Base-by-base conservation (phyloP, 2,113 vertebrate species). In the Platysternon megacephalum region DNA sequence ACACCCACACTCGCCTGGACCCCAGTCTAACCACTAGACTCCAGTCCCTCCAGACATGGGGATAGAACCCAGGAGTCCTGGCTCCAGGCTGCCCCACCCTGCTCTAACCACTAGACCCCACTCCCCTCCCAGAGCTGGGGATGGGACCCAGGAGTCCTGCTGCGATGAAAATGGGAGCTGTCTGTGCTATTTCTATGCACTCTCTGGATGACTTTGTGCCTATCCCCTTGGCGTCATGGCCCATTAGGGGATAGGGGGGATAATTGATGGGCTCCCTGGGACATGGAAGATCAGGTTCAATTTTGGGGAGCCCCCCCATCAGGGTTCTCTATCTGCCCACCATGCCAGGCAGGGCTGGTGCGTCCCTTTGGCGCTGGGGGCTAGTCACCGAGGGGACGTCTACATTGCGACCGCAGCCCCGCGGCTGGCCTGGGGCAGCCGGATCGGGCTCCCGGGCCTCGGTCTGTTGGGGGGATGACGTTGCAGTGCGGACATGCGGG, bases 231-330 rank as follows among this genome's bases (percentile, higher is more conserved):
- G 65, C n/a, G 3, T 39, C 9, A 2, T 4, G 17, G 65, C 6
- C 4, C 1, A 2, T 39, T 21, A 3, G 12, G 35, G 29, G 5
- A 2, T 4, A 2, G 65, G 4, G 32, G n/a, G 35, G 17, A 17
- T 39, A 19, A 72, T 19, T 72, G 65, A 72, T 72, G 9, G 35
- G 65, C 35, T 72, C 8, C 16, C 35, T 21, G 22, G 65, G 35
- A 9, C 35, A 21, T 39, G 35, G 65, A 17, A 21, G 17, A 72
- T 39, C 17, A 35, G 19, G 65, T 5, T n/a, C 55, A 56, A 28
- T 56, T 56, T 56, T 2, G 26, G 26, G 65, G 65, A 68, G 7
- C 32, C 8, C 65, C 29, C 58, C 55, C 2, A 28, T 11, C 56
- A 17, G 61, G 35, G 35, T 68, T 32, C 7, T 6, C 65, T 21